phyloP scores from a whole-genome alignment of 30 jellyfish, hydroid and myxozoan species.

The Turritopsis dohrnii region DNA sequence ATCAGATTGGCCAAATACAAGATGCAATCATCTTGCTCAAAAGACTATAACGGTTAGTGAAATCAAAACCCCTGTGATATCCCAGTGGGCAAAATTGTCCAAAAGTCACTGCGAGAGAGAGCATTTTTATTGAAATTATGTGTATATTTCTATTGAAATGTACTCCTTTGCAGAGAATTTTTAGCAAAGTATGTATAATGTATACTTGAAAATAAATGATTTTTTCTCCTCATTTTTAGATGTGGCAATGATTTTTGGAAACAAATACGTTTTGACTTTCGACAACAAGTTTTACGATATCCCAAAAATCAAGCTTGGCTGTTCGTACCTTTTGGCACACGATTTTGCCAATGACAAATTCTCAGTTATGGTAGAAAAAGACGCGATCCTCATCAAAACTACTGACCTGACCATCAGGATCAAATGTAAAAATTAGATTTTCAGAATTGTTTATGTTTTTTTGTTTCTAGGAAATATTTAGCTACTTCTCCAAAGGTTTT shows the following conservation, averaged over 20 bases:
- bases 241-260: conserved; percentile 89
- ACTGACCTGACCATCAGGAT: conserved; percentile 78
- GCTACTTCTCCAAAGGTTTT: too few relatives aligned
- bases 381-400: conserved; percentile 73
- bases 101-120: too few relatives aligned
- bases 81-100: too few relatives aligned
- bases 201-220: background rate
- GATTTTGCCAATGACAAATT: conserved; percentile 79
- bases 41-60: background rate
- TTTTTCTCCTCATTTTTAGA: conserved; percentile 25
- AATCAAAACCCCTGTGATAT: too few relatives aligned
- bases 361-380: conserved; percentile 78
- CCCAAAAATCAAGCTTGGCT: conserved; percentile 55
- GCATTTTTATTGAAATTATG: too few relatives aligned
- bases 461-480: too few relatives aligned
- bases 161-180: too few relatives aligned
- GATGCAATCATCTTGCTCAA: background rate
- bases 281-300: conserved; percentile 75
- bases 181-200: background rate
- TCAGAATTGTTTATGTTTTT: too few relatives aligned
- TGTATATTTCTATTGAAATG: too few relatives aligned
- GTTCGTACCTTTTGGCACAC: conserved; percentile 92
- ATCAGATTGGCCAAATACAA: background rate
- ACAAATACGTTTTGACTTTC: conserved; percentile 80
- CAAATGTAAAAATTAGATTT: conserved; percentile 10